Evolutionary conservation across 2,888 invertebrate species (phyloP).

Genomic region (Lymantria monacha): DNA sequence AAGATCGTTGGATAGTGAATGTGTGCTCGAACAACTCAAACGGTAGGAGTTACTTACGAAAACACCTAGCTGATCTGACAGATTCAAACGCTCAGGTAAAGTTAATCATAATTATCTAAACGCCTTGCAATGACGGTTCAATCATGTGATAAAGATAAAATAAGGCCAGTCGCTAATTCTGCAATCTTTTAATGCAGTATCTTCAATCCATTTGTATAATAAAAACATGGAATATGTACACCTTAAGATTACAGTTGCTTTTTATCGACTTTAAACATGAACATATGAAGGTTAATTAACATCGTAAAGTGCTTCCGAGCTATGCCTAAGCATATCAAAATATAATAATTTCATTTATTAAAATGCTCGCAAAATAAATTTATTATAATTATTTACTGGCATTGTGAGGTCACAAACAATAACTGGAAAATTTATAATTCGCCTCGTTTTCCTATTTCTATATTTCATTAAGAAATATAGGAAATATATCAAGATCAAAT

Average conservation of each 20-base stretch:
- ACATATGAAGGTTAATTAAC: constrained; percentile 8
- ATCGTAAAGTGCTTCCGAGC: constrained; percentile 2
- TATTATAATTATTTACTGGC: background rate
- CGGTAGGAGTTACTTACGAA: constrained; percentile 46
- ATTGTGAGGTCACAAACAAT: constrained; percentile 8
- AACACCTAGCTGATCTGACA: constrained; percentile 39
- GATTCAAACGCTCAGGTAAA: constrained; percentile 60
- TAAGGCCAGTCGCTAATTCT: constrained; percentile 18
- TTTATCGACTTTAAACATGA: background rate
- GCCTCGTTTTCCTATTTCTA: background rate
- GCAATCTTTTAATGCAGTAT: background rate
- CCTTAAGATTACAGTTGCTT: background rate
- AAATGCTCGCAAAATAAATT: background rate
- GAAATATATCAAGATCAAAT: constrained; percentile 1
- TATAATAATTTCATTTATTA: constrained; percentile 6
- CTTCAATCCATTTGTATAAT: background rate
- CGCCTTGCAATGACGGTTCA: constrained; percentile 34
- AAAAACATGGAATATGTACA: background rate
- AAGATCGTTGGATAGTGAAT: constrained; percentile 52
- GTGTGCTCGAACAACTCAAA: constrained; percentile 49
- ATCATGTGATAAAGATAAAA: constrained; percentile 58
- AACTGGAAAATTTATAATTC: constrained; percentile 4
- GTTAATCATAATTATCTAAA: constrained; percentile 31
- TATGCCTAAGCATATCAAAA: constrained; percentile 2
- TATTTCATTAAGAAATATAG: constrained; percentile 7